Conservation (phyloP, 2,888 invertebrate genomes). For the Cantharis flavilabris region DNA sequence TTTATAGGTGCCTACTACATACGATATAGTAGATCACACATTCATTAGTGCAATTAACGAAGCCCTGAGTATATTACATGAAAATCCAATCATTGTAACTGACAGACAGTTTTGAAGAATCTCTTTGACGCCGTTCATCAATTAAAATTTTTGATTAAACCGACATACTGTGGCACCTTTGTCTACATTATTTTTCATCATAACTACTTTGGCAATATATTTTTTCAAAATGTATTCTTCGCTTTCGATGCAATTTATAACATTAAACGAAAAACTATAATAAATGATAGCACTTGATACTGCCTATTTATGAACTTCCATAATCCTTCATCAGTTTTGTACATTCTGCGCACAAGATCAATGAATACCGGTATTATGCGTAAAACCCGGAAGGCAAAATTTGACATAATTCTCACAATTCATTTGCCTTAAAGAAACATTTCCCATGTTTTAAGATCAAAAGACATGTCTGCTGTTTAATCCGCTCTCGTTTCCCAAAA, state of each 20-base stretch:
- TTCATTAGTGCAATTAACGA: slow-evolving; percentile 20
- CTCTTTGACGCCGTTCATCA: slow-evolving; percentile 22
- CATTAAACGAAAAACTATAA: neutral
- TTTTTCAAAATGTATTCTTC: neutral
- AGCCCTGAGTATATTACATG: slow-evolving; percentile 22
- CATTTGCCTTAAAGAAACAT: neutral
- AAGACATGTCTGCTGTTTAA: neutral
- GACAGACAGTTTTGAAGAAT: slow-evolving; percentile 25
- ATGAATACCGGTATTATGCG: slow-evolving; percentile 1
- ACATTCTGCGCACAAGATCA: slow-evolving; percentile 4
- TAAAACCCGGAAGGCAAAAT: neutral
- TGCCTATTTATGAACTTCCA: neutral
- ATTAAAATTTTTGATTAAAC: slow-evolving; percentile 24
- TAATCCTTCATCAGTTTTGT: slow-evolving; percentile 3
- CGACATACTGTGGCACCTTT: slow-evolving; percentile 5
- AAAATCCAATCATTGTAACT: slow-evolving; percentile 25
- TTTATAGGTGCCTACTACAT: neutral
- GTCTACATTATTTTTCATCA: neutral
- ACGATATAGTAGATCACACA: slow-evolving; percentile 7
- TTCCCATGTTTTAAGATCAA: neutral
- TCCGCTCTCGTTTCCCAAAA: neutral
- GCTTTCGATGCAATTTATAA: neutral
- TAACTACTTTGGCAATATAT: neutral
- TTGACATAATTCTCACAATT: slow-evolving; percentile 2
- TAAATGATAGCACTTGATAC: neutral